A percentile compares a stretch with the other conserved stretches of the same genome.
Conservation (phyloP, 1,140 invertebrate genomes). For the Sitobion miscanthi region DNA sequence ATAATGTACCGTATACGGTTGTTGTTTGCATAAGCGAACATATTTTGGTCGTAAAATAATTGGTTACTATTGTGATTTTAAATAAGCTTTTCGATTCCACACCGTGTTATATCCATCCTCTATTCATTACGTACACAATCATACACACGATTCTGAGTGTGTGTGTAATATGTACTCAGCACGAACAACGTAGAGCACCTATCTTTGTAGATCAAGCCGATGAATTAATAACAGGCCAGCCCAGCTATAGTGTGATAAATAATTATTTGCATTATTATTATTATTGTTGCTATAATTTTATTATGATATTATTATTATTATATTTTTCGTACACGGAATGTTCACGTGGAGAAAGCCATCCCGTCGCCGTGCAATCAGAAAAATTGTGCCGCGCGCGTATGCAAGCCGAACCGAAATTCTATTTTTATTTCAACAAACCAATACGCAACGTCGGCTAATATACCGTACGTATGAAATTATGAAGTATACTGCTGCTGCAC, state of each 20-base stretch:
- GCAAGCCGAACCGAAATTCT: not conserved
- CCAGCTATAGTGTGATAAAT: not conserved
- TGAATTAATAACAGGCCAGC: too few species aligned
- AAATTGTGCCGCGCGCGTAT: not conserved
- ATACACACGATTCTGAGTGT: not conserved
- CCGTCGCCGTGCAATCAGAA: not conserved
- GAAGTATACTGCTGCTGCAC: not conserved
- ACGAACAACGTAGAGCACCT: too few species aligned
- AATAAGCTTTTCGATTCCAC: not conserved
- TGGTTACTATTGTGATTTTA: constrained; percentile 32
- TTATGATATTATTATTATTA: not conserved
- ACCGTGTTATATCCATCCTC: not conserved
- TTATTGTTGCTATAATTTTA: not conserved
- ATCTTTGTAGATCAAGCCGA: not conserved
- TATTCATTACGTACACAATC: not conserved
- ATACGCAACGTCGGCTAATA: not conserved
- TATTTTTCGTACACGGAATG: not conserved
- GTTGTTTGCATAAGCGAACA: not conserved
- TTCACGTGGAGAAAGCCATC: not conserved
- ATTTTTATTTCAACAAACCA: not conserved
- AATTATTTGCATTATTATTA: not conserved
- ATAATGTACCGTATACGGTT: not conserved
- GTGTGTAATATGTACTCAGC: not conserved
- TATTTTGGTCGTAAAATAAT: constrained; percentile 7
- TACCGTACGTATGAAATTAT: not conserved